Conservation (phyloP, 1,140 invertebrate genomes). For the Pomphorhynchus laevis region DNA sequence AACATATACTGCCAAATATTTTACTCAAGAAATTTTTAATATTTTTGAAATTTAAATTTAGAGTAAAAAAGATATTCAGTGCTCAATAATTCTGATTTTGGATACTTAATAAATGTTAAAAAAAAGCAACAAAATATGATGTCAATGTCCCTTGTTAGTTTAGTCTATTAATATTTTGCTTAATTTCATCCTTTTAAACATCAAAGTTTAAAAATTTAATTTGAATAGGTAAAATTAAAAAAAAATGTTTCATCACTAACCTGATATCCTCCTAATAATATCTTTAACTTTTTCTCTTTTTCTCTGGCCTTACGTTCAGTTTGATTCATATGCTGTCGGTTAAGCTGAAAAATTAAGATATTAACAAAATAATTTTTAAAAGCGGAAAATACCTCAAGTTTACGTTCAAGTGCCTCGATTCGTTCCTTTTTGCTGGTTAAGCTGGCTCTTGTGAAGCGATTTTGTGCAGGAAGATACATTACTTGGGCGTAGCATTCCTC, state of each 20-base stretch:
- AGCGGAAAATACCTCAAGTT: conserved; percentile 28
- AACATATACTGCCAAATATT: no score
- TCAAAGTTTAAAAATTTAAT: no score
- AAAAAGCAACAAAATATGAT: no score
- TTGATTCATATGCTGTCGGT: conserved; percentile 57
- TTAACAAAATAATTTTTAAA: conserved; percentile 1
- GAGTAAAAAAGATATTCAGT: no score
- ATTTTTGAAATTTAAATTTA: no score
- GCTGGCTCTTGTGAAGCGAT: conserved; percentile 59
- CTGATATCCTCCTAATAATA: conserved; percentile 58
- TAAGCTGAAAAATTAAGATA: conserved; percentile 25
- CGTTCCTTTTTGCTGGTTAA: conserved; percentile 71
- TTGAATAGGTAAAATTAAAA: conserved; percentile 9
- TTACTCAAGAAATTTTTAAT: no score
- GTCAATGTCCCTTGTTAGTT: no score
- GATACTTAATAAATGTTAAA: no score
- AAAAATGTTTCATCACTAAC: conserved; percentile 16
- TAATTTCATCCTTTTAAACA: no score
- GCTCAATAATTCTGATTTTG: no score
- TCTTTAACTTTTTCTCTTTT: conserved; percentile 79
- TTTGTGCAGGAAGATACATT: conserved; percentile 45
- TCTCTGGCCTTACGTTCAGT: conserved; percentile 78
- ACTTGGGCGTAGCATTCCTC: conserved; percentile 60
- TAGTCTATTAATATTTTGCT: no score
- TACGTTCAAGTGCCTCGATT: conserved; percentile 56